Percentiles rank a stretch among this genome's conserved stretches.
phyloP scores from a whole-genome alignment of 2,113 vertebrate genomes.

The Budorcas taxicolor region DNA sequence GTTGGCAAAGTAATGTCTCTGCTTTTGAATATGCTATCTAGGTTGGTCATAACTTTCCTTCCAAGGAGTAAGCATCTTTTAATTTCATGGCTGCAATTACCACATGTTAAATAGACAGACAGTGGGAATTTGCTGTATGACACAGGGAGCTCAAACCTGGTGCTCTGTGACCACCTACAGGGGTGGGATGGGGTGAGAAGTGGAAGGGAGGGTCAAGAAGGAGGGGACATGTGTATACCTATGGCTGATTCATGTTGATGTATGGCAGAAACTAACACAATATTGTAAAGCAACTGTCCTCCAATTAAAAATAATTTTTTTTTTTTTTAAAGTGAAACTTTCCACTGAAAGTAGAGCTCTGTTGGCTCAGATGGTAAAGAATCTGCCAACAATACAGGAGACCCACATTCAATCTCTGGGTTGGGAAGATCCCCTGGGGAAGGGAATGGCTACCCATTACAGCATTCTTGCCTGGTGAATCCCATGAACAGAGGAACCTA shows the following conservation, averaged over 20 bases:
- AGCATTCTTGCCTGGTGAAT: neutral
- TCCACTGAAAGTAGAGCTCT: neutral
- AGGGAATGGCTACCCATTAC: neutral
- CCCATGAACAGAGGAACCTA: neutral
- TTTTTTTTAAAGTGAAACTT: neutral
- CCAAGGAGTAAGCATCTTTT: too few relatives aligned
- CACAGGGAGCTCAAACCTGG: neutral
- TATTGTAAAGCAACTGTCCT: neutral
- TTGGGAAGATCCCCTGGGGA: neutral
- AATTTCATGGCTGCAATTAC: too few relatives aligned
- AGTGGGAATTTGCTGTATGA: neutral
- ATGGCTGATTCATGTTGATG: neutral
- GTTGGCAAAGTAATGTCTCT: too few relatives aligned
- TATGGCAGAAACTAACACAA: neutral
- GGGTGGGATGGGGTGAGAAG: neutral
- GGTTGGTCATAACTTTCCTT: too few relatives aligned
- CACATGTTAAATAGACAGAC: neutral
- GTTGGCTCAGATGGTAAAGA: neutral
- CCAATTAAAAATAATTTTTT: neutral
- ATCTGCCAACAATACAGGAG: neutral
- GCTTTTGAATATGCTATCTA: too few relatives aligned
- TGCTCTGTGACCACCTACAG: neutral
- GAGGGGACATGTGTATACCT: neutral
- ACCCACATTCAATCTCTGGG: neutral
- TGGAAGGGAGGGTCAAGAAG: neutral